Evolutionary conservation across 2,797 vertebrate genomes (phyloP).

Genomic region (Dryobates pubescens): DNA sequence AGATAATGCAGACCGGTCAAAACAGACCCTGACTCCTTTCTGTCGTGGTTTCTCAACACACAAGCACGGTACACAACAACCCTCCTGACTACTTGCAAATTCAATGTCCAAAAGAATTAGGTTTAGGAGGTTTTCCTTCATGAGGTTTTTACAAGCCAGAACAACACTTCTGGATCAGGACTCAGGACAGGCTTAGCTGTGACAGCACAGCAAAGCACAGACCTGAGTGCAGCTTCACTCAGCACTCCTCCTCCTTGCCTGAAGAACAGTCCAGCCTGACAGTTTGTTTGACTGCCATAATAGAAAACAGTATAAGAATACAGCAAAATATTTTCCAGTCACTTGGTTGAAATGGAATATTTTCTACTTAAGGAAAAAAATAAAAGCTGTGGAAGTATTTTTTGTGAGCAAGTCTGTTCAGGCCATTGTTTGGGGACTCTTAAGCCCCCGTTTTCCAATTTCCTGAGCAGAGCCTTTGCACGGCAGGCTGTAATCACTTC

Average conservation of each 20-base stretch:
- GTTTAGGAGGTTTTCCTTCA: background rate
- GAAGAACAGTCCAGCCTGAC: constrained; percentile 17
- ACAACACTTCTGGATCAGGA: background rate
- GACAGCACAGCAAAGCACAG: background rate
- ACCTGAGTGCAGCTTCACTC: background rate
- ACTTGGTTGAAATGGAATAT: background rate
- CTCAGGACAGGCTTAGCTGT: background rate
- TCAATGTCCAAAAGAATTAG: background rate
- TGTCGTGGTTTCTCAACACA: background rate
- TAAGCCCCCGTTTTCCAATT: constrained; percentile 57
- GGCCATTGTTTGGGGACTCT: constrained; percentile 37
- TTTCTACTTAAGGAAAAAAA: background rate
- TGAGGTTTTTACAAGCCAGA: background rate
- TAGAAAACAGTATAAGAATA: constrained; percentile 47
- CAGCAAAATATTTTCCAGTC: constrained; percentile 48
- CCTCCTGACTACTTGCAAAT: background rate
- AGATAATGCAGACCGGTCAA: background rate
- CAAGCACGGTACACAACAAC: background rate
- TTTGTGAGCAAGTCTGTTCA: constrained; percentile 23
- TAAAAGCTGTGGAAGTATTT: too few species aligned
- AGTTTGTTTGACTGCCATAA: constrained; percentile 52
- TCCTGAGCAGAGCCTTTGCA: constrained; percentile 30
- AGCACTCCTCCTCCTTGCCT: constrained; percentile 5
- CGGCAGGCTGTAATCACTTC: constrained; percentile 58
- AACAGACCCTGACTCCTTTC: background rate